Conservation (phyloP, 92 coral and sea anemone species). For the Epizoanthus illoricatus region DNA sequence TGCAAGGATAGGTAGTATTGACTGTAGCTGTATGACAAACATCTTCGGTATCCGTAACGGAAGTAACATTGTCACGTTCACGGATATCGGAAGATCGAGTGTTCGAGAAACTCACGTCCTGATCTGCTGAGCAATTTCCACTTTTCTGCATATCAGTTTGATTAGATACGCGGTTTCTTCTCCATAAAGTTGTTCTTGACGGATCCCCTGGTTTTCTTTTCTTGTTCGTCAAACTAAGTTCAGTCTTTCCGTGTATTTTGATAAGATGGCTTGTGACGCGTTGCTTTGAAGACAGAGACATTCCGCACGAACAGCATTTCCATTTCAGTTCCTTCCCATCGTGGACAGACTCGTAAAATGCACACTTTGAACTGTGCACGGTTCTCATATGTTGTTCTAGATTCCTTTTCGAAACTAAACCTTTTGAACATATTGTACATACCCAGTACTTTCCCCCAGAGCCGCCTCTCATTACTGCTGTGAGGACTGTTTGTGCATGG, state of each 20-base stretch:
- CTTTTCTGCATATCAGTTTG: constrained; percentile 13
- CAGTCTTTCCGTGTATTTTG: constrained; percentile 19
- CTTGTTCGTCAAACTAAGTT: constrained; percentile 21
- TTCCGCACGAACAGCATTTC: constrained; percentile 43
- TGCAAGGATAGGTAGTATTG: no score
- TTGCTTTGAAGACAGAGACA: constrained; percentile 37
- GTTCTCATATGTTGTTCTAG: constrained; percentile 30
- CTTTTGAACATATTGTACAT: constrained; percentile 36
- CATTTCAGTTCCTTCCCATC: constrained; percentile 23
- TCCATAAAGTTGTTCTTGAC: constrained; percentile 43
- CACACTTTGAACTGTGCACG: constrained; percentile 21
- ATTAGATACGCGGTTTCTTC: constrained; percentile 43
- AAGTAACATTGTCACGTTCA: no score
- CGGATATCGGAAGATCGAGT: neutral
- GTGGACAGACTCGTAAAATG: neutral
- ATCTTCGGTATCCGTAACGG: no score
- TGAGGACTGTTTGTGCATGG: no score
- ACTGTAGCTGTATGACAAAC: no score
- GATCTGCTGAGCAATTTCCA: neutral
- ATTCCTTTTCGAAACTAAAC: constrained; percentile 33
- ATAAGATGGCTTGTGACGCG: constrained; percentile 35
- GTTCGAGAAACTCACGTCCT: constrained; percentile 1
- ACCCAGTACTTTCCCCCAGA: neutral
- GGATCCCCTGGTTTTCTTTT: neutral
- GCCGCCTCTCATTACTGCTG: no score